Conservation (phyloP, 2,113 vertebrate species). For the Dipodomys ordii region DNA sequence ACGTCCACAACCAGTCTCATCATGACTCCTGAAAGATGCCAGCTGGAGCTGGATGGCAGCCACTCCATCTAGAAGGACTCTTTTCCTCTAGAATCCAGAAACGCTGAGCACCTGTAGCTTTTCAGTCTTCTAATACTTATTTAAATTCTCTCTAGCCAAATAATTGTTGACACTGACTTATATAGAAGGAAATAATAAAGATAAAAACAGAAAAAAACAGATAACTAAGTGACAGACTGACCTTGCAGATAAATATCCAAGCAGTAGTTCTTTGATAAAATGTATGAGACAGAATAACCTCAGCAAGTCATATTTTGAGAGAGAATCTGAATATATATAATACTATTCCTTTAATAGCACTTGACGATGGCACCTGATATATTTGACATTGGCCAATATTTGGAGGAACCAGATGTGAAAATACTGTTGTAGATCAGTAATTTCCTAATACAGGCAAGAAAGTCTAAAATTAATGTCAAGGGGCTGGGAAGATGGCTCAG, state of each 20-base stretch:
- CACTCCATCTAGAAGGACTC: not conserved
- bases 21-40: not conserved
- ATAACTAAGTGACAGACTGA: not conserved
- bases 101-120: not conserved
- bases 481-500: too few relatives aligned
- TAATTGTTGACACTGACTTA: not conserved
- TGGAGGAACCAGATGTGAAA: not conserved
- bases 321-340: not conserved
- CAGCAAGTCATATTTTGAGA: not conserved
- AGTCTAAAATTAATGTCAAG: too few relatives aligned
- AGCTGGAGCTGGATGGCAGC: too few relatives aligned
- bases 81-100: not conserved
- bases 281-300: not conserved
- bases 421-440: not conserved
- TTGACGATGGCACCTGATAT: not conserved
- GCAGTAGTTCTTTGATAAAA: not conserved
- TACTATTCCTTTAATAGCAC: not conserved
- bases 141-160: not conserved
- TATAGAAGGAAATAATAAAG: not conserved
- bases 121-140: not conserved
- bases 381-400: not conserved
- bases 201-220: not conserved
- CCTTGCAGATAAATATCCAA: not conserved
- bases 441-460: not conserved
- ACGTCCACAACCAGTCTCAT: not conserved